Base-by-base conservation (phyloP, 2,797 vertebrate species). In the Podargus strigoides region DNA sequence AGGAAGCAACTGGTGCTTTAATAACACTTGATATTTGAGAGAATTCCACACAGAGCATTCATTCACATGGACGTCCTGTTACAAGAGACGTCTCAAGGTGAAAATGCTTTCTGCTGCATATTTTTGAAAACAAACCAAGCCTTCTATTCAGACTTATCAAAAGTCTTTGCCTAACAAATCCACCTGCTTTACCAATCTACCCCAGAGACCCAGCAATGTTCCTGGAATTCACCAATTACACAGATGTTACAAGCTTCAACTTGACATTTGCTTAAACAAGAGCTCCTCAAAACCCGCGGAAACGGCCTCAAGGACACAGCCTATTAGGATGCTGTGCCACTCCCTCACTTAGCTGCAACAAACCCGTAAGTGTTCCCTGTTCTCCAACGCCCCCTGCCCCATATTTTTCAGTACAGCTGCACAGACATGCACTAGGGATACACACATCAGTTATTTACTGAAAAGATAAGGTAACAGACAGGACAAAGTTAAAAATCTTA, bases 171-270 rank as follows among this genome's bases (percentile, higher is more conserved):
- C 68, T 42, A 77, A 70, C 42, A 73, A 22, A 79, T 24, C n/a
- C 47, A 60, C 32, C 53, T 53, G 37, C 37, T 85, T 68, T 60
- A 49, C 7, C 41, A 12, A 14, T 32, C 56, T 28, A 77, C 64
- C 36, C 13, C 3, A 0, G 8, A 9, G 26, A 80, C 5, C 2
- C 5, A 1, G 49, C 22, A 84, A 37, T 0, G 3, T 20, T 41
- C 39, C 27, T 7, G 64, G 0, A 64, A 78, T 74, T 87, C 41
- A 85, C 49, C 44, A 83, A 17, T 26, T 55, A 55, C 37, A 74
- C 6, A 32, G 13, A 19, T 7, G 14, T 20, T 82, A 69, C 26
- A 10, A 55, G 30, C 20, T 72, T 49, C 73, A 64, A 66, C 37
- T 39, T 58, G 47, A 42, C 47, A 62, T 37, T 15, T 42, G 19